Evolutionary conservation across 2,113 vertebrate genomes (phyloP), one percentile per base, ranked within the genome.

Genomic region (Theropithecus gelada): DNA sequence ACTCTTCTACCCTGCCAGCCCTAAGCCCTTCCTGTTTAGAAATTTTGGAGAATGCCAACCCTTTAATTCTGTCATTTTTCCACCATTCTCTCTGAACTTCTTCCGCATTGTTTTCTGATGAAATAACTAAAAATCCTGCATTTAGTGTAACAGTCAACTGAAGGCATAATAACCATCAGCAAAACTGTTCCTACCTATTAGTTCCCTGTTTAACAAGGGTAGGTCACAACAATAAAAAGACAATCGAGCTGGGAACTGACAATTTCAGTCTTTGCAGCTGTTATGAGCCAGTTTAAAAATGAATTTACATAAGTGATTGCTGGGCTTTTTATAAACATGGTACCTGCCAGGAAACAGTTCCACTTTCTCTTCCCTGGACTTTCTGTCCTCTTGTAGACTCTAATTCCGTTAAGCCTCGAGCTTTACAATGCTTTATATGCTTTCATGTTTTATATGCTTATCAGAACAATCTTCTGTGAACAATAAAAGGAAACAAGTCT

Each of bases 11-110:
- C 72, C 38, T 52, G 72, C 83, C 40, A 66, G 43, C 55, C 48
- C 85, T 55, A 25, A 50, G 50, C 22, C 40, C 43, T 96, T 93
- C 83, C 95, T 96, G 78, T 95, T 93, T 80, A 97, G 88, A 98
- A 94, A 96, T 95, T 91, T 55, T 73, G 6, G 40, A 89, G 32
- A 93, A 64, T 0, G 6, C 25, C 90, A 82, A 86, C 70, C n/a
- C 87, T 88, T 76, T 82, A 88, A 86, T 96, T 94, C 50, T 87
- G 76, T 93, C 93, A 93, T 50, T 89, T 95, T 91, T 14, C 64
- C 93, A 97, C 89, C 32, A 83, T 55, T 95, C 81, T 64, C 82
- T 90, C 82, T 96, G 70, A 81, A 92, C 23, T 86, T 79, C 50
- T n/a, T 92, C n/a, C 11, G 30, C 22, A 73, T 0, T 93, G 76